These are phyloP conservation scores for Bedellia somnulentella DNA, from an alignment of 2,888 invertebrate species.

Conservation along the genomic window DNA sequence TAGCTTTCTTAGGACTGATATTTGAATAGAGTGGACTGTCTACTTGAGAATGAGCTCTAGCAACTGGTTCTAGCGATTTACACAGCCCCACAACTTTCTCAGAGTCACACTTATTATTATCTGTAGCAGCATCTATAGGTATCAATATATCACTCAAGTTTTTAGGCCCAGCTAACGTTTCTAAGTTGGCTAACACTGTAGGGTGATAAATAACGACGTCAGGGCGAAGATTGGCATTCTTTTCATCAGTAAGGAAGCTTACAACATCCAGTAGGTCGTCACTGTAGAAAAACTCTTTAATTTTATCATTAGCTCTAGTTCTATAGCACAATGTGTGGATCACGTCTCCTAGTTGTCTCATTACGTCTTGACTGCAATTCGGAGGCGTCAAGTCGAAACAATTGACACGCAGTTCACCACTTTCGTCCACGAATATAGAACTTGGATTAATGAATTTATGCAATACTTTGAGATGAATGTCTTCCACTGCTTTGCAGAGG, in stretches of 20 bases:
- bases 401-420: conserved; percentile 35
- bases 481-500: conserved; percentile 25
- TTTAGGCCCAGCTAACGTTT: conserved; percentile 19
- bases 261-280: conserved; percentile 39
- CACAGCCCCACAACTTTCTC: conserved; percentile 39
- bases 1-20: conserved; percentile 22
- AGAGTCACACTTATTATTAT: conserved; percentile 44
- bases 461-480: conserved; percentile 24
- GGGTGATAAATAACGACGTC: conserved; percentile 49
- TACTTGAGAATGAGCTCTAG: conserved; percentile 21
- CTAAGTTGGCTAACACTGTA: conserved; percentile 43
- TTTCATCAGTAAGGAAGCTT: conserved; percentile 31
- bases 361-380: conserved; percentile 14
- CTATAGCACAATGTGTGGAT: conserved; percentile 23
- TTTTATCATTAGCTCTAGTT: conserved; percentile 15
- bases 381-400: conserved; percentile 28
- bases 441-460: conserved; percentile 27
- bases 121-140: conserved; percentile 15
- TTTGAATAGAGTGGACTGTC: conserved; percentile 43
- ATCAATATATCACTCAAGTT: conserved; percentile 26
- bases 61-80: conserved; percentile 27
- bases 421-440: conserved; percentile 32
- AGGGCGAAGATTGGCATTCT: conserved; percentile 25
- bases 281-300: conserved; percentile 29
- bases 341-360: conserved; percentile 34